Conservation (phyloP, 2,113 vertebrate species). For the Numenius arquata region DNA sequence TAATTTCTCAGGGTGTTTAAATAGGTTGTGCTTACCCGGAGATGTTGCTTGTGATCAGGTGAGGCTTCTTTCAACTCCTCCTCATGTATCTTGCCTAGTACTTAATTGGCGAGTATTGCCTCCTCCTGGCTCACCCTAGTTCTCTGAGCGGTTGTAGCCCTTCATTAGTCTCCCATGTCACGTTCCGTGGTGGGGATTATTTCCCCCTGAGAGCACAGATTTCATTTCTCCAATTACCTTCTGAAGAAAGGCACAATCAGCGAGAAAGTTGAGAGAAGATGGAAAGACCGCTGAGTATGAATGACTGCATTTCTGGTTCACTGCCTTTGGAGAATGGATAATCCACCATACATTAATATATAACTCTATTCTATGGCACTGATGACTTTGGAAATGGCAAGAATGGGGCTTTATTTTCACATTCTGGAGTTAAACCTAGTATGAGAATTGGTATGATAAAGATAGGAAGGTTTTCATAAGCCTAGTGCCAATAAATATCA, state of each 20-base stretch:
- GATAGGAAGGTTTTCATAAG: neutral
- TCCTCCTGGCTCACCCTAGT: neutral
- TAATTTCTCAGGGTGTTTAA: neutral
- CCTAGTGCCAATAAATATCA: neutral
- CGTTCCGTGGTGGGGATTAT: neutral
- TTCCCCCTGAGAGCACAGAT: neutral
- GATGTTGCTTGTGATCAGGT: neutral
- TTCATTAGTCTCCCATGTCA: neutral
- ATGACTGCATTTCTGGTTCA: neutral
- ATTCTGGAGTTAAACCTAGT: neutral
- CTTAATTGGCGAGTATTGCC: neutral
- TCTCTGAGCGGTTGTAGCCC: neutral
- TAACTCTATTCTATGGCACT: neutral
- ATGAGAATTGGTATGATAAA: neutral
- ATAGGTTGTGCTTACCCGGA: slow-evolving; percentile 27
- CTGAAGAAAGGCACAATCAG: slow-evolving; percentile 32
- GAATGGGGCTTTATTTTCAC: neutral
- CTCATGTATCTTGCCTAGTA: neutral
- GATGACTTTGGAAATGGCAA: neutral
- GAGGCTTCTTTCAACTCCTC: neutral
- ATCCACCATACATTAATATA: neutral
- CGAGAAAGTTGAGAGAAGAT: neutral
- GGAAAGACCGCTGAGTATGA: neutral
- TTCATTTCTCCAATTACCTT: slow-evolving; percentile 22
- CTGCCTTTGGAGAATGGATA: neutral